Conservation (phyloP, 2,113 vertebrate species). For the Chloebia gouldiae region DNA sequence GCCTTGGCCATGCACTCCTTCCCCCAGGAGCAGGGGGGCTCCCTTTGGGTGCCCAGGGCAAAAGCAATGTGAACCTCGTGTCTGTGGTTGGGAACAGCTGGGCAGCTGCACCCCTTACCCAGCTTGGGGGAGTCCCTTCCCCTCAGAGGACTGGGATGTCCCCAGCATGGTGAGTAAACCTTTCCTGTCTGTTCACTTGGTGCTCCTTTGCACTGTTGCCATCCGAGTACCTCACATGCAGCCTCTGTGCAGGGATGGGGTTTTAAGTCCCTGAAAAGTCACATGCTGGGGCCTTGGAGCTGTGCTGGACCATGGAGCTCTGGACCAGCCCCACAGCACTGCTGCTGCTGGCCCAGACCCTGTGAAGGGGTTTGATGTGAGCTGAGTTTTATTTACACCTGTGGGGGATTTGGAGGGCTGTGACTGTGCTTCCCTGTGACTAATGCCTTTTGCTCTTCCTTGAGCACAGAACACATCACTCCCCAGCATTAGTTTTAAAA, state of each 20-base stretch:
- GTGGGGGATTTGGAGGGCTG: background rate
- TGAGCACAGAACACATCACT: background rate
- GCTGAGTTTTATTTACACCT: background rate
- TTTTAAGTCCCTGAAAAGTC: rapidly evolving
- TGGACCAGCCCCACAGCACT: background rate
- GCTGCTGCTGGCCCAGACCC: background rate
- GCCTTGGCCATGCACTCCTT: rapidly evolving
- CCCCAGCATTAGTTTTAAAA: background rate
- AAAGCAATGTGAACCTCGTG: rapidly evolving
- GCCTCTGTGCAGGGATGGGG: rapidly evolving
- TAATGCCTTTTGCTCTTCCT: background rate
- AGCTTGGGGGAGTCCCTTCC: background rate
- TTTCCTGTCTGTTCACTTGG: background rate
- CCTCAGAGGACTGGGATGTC: background rate
- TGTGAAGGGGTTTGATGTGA: background rate
- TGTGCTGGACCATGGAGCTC: rapidly evolving
- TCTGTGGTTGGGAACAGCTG: background rate
- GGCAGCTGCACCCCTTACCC: background rate
- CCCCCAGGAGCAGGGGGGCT: background rate
- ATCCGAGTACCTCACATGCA: rapidly evolving
- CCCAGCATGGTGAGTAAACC: rapidly evolving
- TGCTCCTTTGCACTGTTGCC: background rate
- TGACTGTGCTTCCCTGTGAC: background rate
- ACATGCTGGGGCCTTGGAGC: background rate
- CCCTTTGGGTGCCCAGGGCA: rapidly evolving